A percentile compares a stretch with the other conserved stretches of the same genome.
These are phyloP conservation scores for Heterodera schachtii DNA, from an alignment of 1,140 invertebrate genomes.

Conservation along the genomic window DNA sequence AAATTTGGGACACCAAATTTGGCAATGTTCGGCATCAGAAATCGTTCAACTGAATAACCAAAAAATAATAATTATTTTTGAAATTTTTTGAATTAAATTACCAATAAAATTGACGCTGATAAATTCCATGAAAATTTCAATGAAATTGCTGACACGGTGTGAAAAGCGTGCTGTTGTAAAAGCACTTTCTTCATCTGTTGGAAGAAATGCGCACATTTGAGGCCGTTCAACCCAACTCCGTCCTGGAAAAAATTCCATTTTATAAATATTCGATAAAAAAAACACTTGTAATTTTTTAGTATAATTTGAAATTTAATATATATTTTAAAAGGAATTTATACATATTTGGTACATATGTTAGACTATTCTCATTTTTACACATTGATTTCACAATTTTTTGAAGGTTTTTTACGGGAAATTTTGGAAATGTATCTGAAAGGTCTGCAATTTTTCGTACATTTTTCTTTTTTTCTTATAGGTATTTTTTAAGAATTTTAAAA, in stretches of 20 bases:
- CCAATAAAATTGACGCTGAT: conserved; percentile 18
- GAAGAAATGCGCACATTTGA: conserved; percentile 25
- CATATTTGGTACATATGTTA: no score
- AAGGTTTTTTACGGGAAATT: no score
- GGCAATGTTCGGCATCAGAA: conserved; percentile 30
- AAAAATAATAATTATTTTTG: not conserved
- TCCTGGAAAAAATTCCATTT: not conserved
- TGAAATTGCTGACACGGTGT: conserved; percentile 11
- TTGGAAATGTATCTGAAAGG: no score
- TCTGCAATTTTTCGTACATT: no score
- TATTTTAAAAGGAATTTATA: no score
- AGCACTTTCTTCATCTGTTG: conserved; percentile 3
- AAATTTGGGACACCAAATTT: conserved; percentile 33
- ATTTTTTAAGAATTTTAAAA: no score
- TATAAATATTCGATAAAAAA: no score
- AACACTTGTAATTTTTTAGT: no score
- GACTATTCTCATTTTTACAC: no score
- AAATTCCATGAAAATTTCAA: conserved; percentile 26
- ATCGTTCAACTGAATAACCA: not conserved
- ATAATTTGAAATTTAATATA: no score
- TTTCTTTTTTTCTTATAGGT: no score
- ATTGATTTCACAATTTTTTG: no score
- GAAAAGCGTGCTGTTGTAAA: not conserved
- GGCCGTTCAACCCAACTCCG: conserved; percentile 27
- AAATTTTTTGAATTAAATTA: conserved; percentile 18